phyloP scores from a whole-genome alignment of 2,113 vertebrate genomes.

The Nibea coibor region DNA sequence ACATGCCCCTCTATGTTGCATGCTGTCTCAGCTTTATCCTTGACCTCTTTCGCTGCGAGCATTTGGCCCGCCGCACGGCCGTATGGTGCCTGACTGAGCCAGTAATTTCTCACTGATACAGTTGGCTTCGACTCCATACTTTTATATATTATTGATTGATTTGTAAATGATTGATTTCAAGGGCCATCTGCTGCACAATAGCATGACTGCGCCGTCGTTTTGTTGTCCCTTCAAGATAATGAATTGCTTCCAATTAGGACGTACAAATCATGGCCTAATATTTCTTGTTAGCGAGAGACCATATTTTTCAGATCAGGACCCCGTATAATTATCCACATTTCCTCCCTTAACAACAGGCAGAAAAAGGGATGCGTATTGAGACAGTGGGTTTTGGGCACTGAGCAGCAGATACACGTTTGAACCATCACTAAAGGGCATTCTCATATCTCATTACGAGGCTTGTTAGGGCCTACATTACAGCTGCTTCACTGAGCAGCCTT shows the following conservation, averaged over 20 bases:
- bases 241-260: constrained; percentile 64
- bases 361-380: constrained; percentile 37
- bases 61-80: constrained; percentile 44
- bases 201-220: constrained; percentile 24
- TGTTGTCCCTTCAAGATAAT: constrained; percentile 47
- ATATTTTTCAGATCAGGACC: constrained; percentile 36
- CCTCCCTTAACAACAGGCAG: constrained; percentile 17
- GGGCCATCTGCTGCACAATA: constrained; percentile 72
- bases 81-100: constrained; percentile 60
- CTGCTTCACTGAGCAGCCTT: constrained; percentile 73
- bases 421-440: constrained; percentile 68
- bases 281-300: constrained; percentile 33
- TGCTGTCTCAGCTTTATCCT: constrained; percentile 48
- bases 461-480: constrained; percentile 67
- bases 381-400: constrained; percentile 46
- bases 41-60: constrained; percentile 59
- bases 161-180: constrained; percentile 79
- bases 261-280: constrained; percentile 48
- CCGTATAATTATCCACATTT: constrained; percentile 49
- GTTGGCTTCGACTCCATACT: constrained; percentile 49
- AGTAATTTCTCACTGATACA: constrained; percentile 40
- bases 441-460: constrained; percentile 77
- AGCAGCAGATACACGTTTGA: constrained; percentile 67
- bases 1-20: constrained; percentile 14
- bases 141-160: constrained; percentile 73